phyloP scores from a whole-genome alignment of 2,797 vertebrate genomes.

The Poeciliopsis gracilis region DNA sequence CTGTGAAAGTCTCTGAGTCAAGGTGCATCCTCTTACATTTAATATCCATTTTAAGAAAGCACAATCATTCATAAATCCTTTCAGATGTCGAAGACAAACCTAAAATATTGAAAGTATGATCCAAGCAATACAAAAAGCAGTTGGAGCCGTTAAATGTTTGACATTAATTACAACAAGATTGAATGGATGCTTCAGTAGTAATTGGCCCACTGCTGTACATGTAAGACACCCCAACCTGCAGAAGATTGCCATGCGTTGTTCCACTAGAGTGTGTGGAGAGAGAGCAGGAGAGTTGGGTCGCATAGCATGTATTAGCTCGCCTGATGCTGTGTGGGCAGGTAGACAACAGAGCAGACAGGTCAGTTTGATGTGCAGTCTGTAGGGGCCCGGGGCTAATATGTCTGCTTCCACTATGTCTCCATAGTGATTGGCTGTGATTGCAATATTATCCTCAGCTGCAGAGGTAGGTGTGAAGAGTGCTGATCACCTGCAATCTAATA shows the following conservation, averaged over 20 bases:
- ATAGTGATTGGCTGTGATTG: background rate
- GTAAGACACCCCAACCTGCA: background rate
- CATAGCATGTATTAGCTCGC: background rate
- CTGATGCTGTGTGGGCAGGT: conserved; percentile 69
- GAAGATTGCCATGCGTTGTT: background rate
- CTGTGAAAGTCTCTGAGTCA: background rate
- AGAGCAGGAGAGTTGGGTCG: background rate
- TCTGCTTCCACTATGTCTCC: conserved; percentile 19
- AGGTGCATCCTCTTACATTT: background rate
- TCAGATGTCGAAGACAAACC: background rate
- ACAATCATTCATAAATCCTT: background rate
- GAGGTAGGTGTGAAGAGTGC: background rate
- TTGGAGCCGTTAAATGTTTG: background rate
- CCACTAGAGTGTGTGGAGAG: background rate
- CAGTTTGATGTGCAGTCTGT: conserved; percentile 26
- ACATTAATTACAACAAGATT: background rate
- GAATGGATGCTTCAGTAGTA: background rate
- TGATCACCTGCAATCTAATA: background rate
- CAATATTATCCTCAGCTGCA: background rate
- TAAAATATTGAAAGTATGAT: background rate
- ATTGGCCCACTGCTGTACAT: background rate
- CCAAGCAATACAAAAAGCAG: background rate
- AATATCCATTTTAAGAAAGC: background rate
- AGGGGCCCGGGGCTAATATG: conserved; percentile 7
- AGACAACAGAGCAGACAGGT: conserved; percentile 71